Conservation (phyloP, 2,113 vertebrate species). For the Philantomba maxwellii region DNA sequence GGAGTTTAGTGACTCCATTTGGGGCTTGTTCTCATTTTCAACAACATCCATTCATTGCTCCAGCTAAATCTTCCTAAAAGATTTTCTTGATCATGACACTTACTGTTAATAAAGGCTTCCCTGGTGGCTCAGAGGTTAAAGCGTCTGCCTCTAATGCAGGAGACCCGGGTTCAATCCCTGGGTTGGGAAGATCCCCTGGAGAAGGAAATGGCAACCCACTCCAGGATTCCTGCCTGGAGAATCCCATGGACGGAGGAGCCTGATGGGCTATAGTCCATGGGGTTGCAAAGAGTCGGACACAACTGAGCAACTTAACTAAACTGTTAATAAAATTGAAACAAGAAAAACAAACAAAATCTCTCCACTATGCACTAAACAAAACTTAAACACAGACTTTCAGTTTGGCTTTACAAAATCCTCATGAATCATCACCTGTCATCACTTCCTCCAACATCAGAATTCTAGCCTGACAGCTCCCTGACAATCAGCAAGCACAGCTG, state of each 20-base stretch:
- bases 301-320: not conserved
- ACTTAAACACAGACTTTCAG: not conserved
- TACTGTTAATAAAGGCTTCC: not conserved
- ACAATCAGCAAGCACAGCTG: not conserved
- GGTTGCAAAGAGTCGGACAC: accelerated
- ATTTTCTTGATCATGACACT: not conserved
- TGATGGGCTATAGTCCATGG: too few relatives aligned
- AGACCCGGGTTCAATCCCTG: too few relatives aligned
- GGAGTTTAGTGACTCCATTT: not conserved
- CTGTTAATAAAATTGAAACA: not conserved
- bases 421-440: not conserved
- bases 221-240: too few relatives aligned
- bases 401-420: not conserved
- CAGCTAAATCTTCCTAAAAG: not conserved
- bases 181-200: too few relatives aligned
- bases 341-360: not conserved
- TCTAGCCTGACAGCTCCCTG: not conserved
- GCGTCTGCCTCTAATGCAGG: too few relatives aligned
- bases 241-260: too few relatives aligned
- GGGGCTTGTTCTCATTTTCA: not conserved
- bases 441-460: not conserved
- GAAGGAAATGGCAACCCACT: too few relatives aligned
- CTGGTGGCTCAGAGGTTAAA: too few relatives aligned
- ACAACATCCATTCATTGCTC: not conserved
- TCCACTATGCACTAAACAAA: not conserved